Evolutionary conservation across 2,888 invertebrate species (phyloP).

Genomic region (Caenorhabditis macrosperma): DNA sequence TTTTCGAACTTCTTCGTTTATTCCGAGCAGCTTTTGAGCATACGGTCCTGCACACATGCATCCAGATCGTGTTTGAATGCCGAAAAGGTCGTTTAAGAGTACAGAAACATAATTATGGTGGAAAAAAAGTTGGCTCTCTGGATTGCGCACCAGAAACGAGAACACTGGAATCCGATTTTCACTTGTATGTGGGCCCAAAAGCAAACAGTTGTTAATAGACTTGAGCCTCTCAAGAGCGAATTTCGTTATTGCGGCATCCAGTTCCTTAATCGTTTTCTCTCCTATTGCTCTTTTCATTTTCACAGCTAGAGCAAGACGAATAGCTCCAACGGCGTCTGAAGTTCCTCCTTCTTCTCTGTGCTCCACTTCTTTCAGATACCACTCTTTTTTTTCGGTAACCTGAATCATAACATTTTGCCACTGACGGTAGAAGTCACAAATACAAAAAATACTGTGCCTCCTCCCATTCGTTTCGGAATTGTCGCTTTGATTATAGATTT

Average conservation of each 20-base stretch:
- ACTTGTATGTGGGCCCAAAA: background rate
- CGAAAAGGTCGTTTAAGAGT: constrained; percentile 92
- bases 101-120: constrained; percentile 92
- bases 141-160: constrained; percentile 88
- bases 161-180: constrained; percentile 86
- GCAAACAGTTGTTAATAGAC: constrained; percentile 9
- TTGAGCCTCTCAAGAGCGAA: background rate
- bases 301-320: constrained; percentile 89
- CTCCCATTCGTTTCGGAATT: constrained; percentile 83
- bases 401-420: constrained; percentile 16
- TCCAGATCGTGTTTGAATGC: constrained; percentile 84
- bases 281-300: constrained; percentile 90
- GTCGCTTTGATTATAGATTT: constrained; percentile 83
- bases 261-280: constrained; percentile 85
- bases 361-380: constrained; percentile 82
- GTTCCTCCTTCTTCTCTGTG: constrained; percentile 72
- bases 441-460: constrained; percentile 84
- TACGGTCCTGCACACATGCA: constrained; percentile 88
- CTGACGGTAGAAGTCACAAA: constrained; percentile 55
- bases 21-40: constrained; percentile 89
- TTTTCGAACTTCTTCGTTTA: constrained; percentile 84
- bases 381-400: constrained; percentile 81
- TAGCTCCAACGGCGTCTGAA: constrained; percentile 82
- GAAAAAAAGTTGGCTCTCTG: constrained; percentile 85
- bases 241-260: constrained; percentile 72